Evolutionary conservation across 2,797 vertebrate species (phyloP).

Genomic region (Lerista edwardsae): DNA sequence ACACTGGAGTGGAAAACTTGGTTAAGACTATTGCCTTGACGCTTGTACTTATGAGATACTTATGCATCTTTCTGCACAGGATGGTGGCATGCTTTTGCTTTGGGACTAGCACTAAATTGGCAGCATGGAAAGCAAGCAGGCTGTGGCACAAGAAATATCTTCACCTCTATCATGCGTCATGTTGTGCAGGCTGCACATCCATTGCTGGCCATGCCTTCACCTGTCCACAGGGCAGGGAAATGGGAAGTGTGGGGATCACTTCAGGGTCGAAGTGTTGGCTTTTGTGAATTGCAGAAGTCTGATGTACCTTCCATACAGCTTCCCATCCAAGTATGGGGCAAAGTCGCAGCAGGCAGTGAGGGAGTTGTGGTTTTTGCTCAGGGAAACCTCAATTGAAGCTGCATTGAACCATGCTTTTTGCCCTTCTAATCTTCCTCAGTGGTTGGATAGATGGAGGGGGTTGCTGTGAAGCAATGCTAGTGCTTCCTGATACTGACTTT

Average conservation of each 20-base stretch:
- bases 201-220: neutral
- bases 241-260: neutral
- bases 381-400: neutral
- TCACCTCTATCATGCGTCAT: neutral
- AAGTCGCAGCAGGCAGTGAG: neutral
- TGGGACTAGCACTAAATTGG: neutral
- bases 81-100: neutral
- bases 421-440: neutral
- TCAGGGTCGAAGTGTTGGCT: neutral
- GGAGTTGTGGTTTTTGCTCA: slow-evolving; percentile 7
- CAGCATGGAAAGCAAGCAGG: neutral
- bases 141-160: neutral
- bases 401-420: neutral
- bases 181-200: neutral
- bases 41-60: too few species aligned
- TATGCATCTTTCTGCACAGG: neutral
- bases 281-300: neutral
- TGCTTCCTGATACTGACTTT: neutral
- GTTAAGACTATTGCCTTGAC: neutral
- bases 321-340: neutral
- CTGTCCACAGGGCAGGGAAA: neutral
- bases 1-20: neutral
- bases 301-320: neutral
- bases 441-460: slow-evolving; percentile 11
- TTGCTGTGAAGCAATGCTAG: slow-evolving; percentile 19